Evolutionary conservation across 2,113 vertebrate genomes (phyloP).

Genomic region (Emydocephalus ijimae): DNA sequence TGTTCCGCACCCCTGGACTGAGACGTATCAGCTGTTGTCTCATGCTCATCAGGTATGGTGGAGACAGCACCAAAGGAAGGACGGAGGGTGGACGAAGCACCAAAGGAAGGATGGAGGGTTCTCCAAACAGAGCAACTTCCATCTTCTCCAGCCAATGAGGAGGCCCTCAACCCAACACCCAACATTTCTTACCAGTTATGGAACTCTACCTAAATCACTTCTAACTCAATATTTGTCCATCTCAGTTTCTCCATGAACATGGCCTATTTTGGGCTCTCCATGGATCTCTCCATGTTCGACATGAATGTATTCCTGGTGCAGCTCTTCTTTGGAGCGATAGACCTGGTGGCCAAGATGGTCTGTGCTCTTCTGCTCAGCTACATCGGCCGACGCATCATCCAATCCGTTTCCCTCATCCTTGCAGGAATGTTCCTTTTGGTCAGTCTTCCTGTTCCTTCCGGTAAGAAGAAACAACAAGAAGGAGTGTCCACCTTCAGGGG

Average conservation of each 20-base stretch:
- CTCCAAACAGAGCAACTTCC: not conserved
- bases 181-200: not conserved
- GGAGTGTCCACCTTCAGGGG: not conserved
- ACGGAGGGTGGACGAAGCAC: not conserved
- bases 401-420: not conserved
- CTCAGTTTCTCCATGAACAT: constrained; percentile 21
- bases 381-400: constrained; percentile 1
- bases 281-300: constrained; percentile 21
- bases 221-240: not conserved
- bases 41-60: constrained; percentile 47
- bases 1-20: constrained; percentile 43
- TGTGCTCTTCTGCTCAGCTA: constrained; percentile 5
- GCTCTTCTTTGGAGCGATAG: constrained; percentile 10
- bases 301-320: constrained; percentile 16
- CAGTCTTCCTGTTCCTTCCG: constrained; percentile 7
- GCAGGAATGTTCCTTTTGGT: constrained; percentile 9
- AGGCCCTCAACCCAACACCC: not conserved
- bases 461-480: not conserved
- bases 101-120: not conserved
- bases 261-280: constrained; percentile 28
- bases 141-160: not conserved
- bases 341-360: constrained; percentile 13
- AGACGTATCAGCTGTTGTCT: constrained; percentile 50
- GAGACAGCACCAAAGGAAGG: not conserved
- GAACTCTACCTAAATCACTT: not conserved